A percentile compares a stretch with the other conserved stretches of the same genome.
phyloP scores from a whole-genome alignment of 2,113 vertebrate species.

The Rhynchomys soricoides region DNA sequence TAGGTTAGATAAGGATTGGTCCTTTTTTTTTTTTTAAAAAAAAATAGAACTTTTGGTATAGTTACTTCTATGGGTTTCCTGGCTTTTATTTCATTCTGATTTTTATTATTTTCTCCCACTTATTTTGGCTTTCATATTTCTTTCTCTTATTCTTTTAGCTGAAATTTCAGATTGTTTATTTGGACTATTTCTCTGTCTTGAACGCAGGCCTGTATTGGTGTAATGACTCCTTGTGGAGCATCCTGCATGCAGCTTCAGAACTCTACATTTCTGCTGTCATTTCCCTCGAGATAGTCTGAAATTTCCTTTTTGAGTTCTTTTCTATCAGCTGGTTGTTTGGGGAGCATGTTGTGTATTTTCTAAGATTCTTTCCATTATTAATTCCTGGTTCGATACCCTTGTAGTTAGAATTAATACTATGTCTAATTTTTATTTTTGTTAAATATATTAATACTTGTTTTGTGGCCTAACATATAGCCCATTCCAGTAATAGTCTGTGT shows the following conservation, averaged over 20 bases:
- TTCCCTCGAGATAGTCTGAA: background rate
- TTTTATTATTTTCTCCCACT: background rate
- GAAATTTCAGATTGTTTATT: background rate
- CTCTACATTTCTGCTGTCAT: background rate
- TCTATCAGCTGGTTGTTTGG: background rate
- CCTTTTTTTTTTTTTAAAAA: background rate
- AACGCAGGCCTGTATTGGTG: background rate
- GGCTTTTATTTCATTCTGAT: background rate
- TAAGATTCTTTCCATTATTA: background rate
- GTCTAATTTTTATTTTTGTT: background rate
- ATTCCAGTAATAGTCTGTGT: background rate
- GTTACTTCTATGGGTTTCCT: background rate
- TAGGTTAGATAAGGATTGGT: background rate
- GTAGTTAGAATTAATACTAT: background rate
- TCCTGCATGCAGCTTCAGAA: background rate
- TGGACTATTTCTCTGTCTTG: background rate
- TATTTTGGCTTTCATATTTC: background rate
- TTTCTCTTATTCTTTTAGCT: background rate
- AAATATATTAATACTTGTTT: background rate
- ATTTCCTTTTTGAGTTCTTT: slow-evolving; percentile 2
- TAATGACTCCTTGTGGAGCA: background rate
- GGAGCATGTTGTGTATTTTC: background rate
- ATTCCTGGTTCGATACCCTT: background rate
- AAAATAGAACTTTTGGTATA: background rate
- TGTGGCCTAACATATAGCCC: background rate